Evolutionary conservation across 2,888 invertebrate species (phyloP).

Genomic region (Campoplex nolae): DNA sequence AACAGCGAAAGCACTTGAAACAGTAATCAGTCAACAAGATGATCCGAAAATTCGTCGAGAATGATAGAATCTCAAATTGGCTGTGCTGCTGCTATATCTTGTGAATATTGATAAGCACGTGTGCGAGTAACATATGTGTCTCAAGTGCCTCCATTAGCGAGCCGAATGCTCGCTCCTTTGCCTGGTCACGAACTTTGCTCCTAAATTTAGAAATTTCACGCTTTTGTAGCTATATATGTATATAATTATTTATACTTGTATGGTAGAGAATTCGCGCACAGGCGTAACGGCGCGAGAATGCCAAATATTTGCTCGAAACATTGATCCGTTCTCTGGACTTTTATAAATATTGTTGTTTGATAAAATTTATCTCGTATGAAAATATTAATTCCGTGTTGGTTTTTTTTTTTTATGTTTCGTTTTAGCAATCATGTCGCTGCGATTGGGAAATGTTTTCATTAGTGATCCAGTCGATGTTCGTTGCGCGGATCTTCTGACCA

Average conservation of each 20-base stretch:
- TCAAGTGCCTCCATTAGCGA: not conserved
- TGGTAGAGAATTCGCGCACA: not conserved
- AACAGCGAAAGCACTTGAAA: not conserved
- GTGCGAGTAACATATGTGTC: not conserved
- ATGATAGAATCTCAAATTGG: constrained; percentile 30
- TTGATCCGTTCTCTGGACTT: not conserved
- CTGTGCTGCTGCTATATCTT: constrained; percentile 34
- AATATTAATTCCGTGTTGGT: not conserved
- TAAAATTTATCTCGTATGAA: not conserved
- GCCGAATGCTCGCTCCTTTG: not conserved
- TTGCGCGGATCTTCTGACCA: constrained; percentile 92
- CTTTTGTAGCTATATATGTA: not conserved
- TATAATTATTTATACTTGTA: not conserved
- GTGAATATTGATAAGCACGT: constrained; percentile 55
- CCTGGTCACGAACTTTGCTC: constrained; percentile 8
- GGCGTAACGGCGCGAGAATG: not conserved
- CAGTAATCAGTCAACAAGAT: constrained; percentile 1
- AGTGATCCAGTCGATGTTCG: constrained; percentile 96
- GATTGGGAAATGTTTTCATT: constrained; percentile 92
- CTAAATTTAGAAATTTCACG: constrained; percentile 20
- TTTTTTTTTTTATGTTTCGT: not conserved
- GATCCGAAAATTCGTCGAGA: not conserved
- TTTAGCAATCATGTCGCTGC: constrained; percentile 77
- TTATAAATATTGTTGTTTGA: not conserved
- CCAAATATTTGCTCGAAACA: constrained; percentile 17